phyloP scores from a whole-genome alignment of 2,888 invertebrate genomes.

The Cephus spinipes region DNA sequence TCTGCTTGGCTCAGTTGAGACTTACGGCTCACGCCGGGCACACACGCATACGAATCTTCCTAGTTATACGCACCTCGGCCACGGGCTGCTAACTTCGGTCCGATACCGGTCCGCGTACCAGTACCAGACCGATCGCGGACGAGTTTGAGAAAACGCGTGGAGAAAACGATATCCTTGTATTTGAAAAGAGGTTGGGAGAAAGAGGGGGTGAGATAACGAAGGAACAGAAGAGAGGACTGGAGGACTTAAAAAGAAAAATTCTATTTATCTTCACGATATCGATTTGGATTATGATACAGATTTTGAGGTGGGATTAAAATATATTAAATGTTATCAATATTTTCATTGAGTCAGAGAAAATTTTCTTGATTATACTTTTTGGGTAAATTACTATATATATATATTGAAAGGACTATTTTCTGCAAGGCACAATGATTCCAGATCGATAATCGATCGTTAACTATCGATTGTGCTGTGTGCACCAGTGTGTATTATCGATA shows the following conservation, averaged over 20 bases:
- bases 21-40: slow-evolving; percentile 63
- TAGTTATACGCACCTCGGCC: slow-evolving; percentile 16
- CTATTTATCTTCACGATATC: slow-evolving; percentile 10
- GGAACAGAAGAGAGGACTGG: neutral
- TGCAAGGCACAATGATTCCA: neutral
- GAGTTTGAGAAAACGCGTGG: slow-evolving; percentile 17
- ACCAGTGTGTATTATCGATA: neutral
- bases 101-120: slow-evolving; percentile 2
- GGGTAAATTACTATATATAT: neutral
- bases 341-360: neutral
- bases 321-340: neutral
- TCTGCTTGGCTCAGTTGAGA: slow-evolving; percentile 63
- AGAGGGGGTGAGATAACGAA: neutral
- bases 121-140: slow-evolving; percentile 32
- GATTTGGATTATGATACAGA: neutral
- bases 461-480: neutral
- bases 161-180: neutral
- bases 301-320: slow-evolving; percentile 3
- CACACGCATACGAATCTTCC: slow-evolving; percentile 47
- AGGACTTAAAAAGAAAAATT: neutral
- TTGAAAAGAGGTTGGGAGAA: neutral
- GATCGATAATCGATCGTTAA: neutral
- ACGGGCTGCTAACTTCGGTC: slow-evolving; percentile 6
- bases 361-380: neutral
- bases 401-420: neutral